A percentile compares a stretch with the other conserved stretches of the same genome.
Evolutionary conservation across 2,797 vertebrate species (phyloP).

Genomic region (Cetoscarus ocellatus): DNA sequence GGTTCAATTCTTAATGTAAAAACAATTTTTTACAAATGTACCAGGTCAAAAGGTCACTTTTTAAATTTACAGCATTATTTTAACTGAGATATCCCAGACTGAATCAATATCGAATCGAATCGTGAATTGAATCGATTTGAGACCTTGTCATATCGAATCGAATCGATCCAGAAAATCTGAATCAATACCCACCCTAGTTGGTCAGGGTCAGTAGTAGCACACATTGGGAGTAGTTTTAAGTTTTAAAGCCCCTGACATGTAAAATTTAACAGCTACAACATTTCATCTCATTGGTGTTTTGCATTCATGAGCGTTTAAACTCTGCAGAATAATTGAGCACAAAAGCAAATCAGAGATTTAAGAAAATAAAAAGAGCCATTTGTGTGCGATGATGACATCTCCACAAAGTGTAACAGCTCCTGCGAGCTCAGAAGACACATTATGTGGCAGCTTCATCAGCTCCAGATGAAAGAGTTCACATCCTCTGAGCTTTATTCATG

Average conservation of each 20-base stretch:
- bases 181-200: no score
- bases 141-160: no score
- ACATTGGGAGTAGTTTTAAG: constrained; percentile 26
- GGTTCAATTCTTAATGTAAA: no score
- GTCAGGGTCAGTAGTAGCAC: constrained; percentile 13
- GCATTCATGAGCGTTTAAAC: constrained; percentile 46
- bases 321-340: constrained; percentile 13
- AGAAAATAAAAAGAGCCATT: constrained; percentile 22
- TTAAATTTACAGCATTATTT: no score
- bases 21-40: no score
- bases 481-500: constrained; percentile 18
- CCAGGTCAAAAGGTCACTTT: no score
- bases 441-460: constrained; percentile 14
- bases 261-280: constrained; percentile 44
- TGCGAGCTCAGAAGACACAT: not conserved
- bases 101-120: no score
- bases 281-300: constrained; percentile 40
- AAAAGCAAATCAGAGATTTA: not conserved
- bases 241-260: constrained; percentile 38
- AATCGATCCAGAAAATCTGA: no score
- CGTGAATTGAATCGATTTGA: no score
- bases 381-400: not conserved
- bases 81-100: no score
- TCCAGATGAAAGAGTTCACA: constrained; percentile 18
- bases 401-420: not conserved